Conservation (phyloP, 1,140 invertebrate genomes). For the Pseudomyrmex cubaensis region DNA sequence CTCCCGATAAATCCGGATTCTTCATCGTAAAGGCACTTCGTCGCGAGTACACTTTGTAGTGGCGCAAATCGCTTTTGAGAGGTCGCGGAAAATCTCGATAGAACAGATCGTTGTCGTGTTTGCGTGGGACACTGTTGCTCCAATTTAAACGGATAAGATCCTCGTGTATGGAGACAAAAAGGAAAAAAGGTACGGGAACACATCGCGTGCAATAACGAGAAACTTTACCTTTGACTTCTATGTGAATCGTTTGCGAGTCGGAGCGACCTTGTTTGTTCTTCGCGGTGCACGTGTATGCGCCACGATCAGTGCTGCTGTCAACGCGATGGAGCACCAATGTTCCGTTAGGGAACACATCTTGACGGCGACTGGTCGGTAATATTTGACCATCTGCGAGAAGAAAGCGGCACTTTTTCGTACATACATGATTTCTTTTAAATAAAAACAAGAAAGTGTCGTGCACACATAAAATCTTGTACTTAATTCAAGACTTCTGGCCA, state of each 20-base stretch:
- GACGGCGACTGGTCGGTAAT: conserved; percentile 94
- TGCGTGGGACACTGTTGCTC: conserved; percentile 54
- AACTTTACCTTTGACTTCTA: conserved; percentile 92
- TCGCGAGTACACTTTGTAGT: conserved; percentile 48
- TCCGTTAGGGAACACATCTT: conserved; percentile 94
- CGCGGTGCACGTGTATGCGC: conserved; percentile 95
- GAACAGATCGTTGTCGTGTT: conserved; percentile 37
- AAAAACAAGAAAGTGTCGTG: background rate
- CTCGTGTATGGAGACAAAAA: background rate
- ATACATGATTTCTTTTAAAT: background rate
- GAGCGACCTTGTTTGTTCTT: conserved; percentile 93
- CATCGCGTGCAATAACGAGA: background rate
- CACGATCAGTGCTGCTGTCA: conserved; percentile 91
- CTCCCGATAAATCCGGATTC: conserved; percentile 20
- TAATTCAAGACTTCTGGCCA: background rate
- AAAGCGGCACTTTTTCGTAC: background rate
- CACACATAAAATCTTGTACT: background rate
- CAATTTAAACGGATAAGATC: conserved; percentile 41
- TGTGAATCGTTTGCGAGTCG: conserved; percentile 92
- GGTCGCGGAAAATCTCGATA: conserved; percentile 26
- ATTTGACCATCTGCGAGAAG: conserved; percentile 89
- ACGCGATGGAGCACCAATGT: conserved; percentile 90
- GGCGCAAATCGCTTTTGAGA: background rate
- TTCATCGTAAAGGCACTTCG: background rate
- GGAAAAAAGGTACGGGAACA: background rate